These are phyloP conservation scores for Aphelocoma coerulescens DNA, from an alignment of 2,113 vertebrate genomes.

Conservation along the genomic window DNA sequence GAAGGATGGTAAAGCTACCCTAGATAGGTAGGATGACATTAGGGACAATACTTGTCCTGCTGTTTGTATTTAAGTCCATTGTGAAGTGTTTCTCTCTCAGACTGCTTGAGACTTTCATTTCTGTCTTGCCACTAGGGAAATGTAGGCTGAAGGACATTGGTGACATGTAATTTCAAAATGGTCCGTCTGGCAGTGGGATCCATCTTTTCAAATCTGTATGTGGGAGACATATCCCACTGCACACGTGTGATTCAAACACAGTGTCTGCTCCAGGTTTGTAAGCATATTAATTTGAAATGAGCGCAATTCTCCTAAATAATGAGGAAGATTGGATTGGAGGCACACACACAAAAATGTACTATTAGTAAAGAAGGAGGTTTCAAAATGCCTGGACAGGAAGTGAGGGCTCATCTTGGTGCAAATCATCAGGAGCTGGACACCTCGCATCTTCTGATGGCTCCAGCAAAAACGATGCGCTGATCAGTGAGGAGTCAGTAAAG, in stretches of 20 bases:
- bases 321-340: background rate
- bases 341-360: background rate
- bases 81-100: background rate
- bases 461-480: background rate
- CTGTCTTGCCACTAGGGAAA: background rate
- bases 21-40: background rate
- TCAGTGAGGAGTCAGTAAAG: background rate
- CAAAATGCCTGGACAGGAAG: background rate
- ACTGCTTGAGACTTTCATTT: background rate
- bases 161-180: background rate
- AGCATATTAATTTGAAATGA: background rate
- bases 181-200: background rate
- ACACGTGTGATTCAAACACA: background rate
- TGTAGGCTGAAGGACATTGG: background rate
- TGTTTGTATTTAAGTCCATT: background rate
- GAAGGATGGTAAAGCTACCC: background rate
- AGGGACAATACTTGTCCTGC: background rate
- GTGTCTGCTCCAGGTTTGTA: background rate
- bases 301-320: background rate
- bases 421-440: background rate
- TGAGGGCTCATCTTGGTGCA: background rate
- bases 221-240: background rate
- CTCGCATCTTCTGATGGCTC: rapidly evolving
- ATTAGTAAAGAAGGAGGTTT: background rate
- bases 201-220: background rate